A percentile compares a stretch with the other conserved stretches of the same genome.
Conservation (phyloP, 2,888 invertebrate species). For the Drosophila neonasuta region DNA sequence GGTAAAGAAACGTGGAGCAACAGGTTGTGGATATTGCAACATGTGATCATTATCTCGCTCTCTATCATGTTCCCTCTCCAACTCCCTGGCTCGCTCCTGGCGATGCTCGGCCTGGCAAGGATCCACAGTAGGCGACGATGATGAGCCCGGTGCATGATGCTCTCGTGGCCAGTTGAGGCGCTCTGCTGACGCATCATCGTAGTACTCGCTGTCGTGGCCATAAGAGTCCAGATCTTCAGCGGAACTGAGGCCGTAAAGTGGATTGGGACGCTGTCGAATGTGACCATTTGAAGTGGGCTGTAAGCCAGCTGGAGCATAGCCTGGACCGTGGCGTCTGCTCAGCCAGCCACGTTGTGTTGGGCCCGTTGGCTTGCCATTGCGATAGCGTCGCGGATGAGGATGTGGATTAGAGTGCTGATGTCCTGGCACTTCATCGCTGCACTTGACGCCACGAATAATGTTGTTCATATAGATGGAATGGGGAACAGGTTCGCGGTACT, state of each 20-base stretch:
- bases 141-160: conserved; percentile 1
- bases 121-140: conserved; percentile 33
- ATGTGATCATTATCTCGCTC: conserved; percentile 11
- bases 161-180: conserved; percentile 26
- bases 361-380: background rate
- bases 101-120: conserved; percentile 54
- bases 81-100: conserved; percentile 13
- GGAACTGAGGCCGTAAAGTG: conserved; percentile 26
- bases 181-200: conserved; percentile 40
- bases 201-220: conserved; percentile 45
- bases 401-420: background rate
- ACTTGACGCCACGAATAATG: conserved; percentile 62
- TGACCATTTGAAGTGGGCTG: background rate
- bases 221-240: conserved; percentile 40
- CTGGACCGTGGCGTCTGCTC: background rate
- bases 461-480: conserved; percentile 70
- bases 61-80: background rate
- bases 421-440: conserved; percentile 49
- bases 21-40: conserved; percentile 23
- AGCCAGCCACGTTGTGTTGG: conserved; percentile 30
- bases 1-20: conserved; percentile 50
- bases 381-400: conserved; percentile 13
- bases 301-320: conserved; percentile 8
- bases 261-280: background rate
- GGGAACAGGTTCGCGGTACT: conserved; percentile 47